A percentile compares a stretch with the other conserved stretches of the same genome.
These are phyloP conservation scores for Cecropterus lyciades DNA, from an alignment of 1,140 invertebrate species.

Conservation along the genomic window DNA sequence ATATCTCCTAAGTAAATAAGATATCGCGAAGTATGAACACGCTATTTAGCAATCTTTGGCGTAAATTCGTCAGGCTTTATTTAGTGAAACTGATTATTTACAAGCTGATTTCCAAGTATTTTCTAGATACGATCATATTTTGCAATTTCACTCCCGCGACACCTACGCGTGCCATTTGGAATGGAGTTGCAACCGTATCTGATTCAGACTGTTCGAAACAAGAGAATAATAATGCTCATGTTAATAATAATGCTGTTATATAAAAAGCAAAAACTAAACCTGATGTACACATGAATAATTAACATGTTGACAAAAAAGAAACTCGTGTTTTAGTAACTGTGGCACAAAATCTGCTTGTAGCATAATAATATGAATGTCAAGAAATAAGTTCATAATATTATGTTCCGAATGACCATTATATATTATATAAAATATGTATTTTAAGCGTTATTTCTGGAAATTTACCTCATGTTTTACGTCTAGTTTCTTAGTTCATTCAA, in stretches of 20 bases:
- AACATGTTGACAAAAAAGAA: background rate
- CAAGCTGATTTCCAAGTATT: slow-evolving; percentile 27
- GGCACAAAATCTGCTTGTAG: background rate
- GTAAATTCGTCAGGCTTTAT: slow-evolving; percentile 3
- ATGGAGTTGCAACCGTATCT: slow-evolving; percentile 30
- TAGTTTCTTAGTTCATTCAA: too few species aligned
- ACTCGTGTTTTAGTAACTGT: background rate
- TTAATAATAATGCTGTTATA: slow-evolving; percentile 5
- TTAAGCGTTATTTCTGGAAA: too few species aligned
- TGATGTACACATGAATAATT: background rate
- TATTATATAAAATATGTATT: too few species aligned
- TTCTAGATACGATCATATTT: slow-evolving; percentile 29
- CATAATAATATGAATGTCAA: too few species aligned
- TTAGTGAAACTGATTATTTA: slow-evolving; percentile 15
- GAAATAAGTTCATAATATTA: too few species aligned
- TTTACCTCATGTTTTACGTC: too few species aligned
- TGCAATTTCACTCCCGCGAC: slow-evolving; percentile 25
- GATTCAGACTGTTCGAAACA: slow-evolving; percentile 20
- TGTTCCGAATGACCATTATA: too few species aligned
- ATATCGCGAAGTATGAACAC: background rate
- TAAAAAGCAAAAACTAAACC: background rate
- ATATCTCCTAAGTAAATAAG: background rate
- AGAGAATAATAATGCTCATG: slow-evolving; percentile 21
- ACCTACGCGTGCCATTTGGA: slow-evolving; percentile 30
- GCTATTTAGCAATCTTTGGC: background rate